Percentiles rank a stretch among this genome's conserved stretches.
phyloP scores from a whole-genome alignment of 1,140 invertebrate species.

The Macrocentrus cingulum region DNA sequence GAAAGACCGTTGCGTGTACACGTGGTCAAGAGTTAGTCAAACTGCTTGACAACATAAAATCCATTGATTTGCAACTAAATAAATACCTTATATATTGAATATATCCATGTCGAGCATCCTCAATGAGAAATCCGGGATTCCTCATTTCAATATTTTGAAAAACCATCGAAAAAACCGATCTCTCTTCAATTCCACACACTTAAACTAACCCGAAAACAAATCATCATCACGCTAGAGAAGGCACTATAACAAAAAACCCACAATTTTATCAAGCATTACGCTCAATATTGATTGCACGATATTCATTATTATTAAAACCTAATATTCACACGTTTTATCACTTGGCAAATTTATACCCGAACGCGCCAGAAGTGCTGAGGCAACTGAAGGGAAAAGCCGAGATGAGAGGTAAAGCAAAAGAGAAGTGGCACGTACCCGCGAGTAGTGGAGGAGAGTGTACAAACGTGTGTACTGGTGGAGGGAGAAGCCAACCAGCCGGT shows the following conservation, averaged over 20 bases:
- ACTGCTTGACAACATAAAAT: background rate
- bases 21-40: too few relatives aligned
- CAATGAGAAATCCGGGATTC: constrained; percentile 56
- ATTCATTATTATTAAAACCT: background rate
- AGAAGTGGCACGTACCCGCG: too few relatives aligned
- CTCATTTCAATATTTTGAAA: constrained; percentile 56
- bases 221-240: background rate
- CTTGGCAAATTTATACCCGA: constrained; percentile 22
- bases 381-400: constrained; percentile 40
- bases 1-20: constrained; percentile 14
- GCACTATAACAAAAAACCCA: background rate
- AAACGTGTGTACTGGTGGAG: background rate
- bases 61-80: background rate
- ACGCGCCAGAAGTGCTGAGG: constrained; percentile 33
- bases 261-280: background rate
- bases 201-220: too few relatives aligned
- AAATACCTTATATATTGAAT: constrained; percentile 55
- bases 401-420: constrained; percentile 2
- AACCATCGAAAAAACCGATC: constrained; percentile 45
- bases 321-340: background rate
- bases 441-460: constrained; percentile 16
- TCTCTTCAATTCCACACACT: too few relatives aligned
- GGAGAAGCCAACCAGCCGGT: constrained; percentile 15
- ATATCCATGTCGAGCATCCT: constrained; percentile 56
- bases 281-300: background rate